phyloP scores from a whole-genome alignment of 1,140 invertebrate genomes.

The Doryteuthis pealeii region DNA sequence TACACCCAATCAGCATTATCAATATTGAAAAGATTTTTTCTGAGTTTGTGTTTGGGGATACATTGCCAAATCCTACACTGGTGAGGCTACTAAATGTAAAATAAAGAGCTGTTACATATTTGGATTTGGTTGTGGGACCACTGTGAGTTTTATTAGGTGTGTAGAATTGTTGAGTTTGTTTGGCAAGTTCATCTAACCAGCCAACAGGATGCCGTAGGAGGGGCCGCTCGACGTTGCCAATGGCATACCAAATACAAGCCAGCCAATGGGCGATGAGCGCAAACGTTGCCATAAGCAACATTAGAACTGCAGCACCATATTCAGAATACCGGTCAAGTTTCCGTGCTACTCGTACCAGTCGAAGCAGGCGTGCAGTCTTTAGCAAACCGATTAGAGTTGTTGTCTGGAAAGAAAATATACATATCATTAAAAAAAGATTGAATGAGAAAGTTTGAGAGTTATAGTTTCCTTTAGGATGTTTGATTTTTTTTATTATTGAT shows the following conservation, averaged over 20 bases:
- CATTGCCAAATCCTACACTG: constrained; percentile 96
- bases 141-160: constrained; percentile 44
- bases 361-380: constrained; percentile 93
- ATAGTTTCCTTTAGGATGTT: not conserved
- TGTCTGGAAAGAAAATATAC: constrained; percentile 70
- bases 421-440: constrained; percentile 8
- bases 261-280: constrained; percentile 99
- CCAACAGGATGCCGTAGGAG: constrained; percentile 69
- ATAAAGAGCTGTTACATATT: constrained; percentile 93
- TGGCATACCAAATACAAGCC: constrained; percentile 99
- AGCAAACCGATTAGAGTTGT: constrained; percentile 97
- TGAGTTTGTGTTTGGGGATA: constrained; percentile 90
- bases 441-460: not conserved
- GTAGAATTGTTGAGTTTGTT: constrained; percentile 55
- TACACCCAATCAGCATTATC: constrained; percentile 61
- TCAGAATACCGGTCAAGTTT: constrained; percentile 99
- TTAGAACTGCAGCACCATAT: constrained; percentile 95
- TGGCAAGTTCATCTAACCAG: constrained; percentile 88
- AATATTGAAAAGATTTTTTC: constrained; percentile 76
- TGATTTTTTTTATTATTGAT: not conserved
- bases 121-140: constrained; percentile 59
- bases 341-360: constrained; percentile 92
- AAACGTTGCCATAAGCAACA: constrained; percentile 97
- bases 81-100: constrained; percentile 96
- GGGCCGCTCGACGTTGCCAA: constrained; percentile 85